Conservation (phyloP, 2,888 invertebrate species). For the Lobophora halterata region DNA sequence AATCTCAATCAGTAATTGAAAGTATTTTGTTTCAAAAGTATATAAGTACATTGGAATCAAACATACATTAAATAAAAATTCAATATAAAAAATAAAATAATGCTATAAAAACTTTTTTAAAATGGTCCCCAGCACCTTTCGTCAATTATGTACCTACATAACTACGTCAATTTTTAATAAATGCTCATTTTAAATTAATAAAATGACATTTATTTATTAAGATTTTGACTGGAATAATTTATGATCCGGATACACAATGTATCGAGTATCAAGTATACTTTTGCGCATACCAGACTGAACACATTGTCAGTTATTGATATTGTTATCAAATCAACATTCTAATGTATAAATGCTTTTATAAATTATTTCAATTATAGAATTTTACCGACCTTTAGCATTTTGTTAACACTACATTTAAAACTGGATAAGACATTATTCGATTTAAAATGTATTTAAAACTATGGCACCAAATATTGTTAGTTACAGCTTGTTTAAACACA, state of each 20-base stretch:
- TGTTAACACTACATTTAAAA: constrained; percentile 2
- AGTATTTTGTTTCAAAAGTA: neutral
- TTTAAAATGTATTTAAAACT: constrained; percentile 26
- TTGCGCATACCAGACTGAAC: too few species aligned
- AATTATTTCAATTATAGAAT: constrained; percentile 1
- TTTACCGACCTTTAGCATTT: neutral
- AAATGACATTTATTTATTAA: too few species aligned
- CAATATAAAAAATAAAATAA: constrained; percentile 3
- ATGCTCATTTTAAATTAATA: too few species aligned
- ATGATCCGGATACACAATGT: too few species aligned
- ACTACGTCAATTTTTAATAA: neutral
- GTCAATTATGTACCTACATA: neutral
- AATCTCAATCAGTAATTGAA: constrained; percentile 17
- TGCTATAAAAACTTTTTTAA: constrained; percentile 1
- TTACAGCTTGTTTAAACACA: constrained; percentile 29
- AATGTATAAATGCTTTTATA: constrained; percentile 5
- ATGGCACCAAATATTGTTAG: constrained; percentile 56
- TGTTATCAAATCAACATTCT: constrained; percentile 7
- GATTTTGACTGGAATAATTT: too few species aligned
- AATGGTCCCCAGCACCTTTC: neutral
- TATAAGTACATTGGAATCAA: constrained; percentile 19
- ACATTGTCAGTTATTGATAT: neutral
- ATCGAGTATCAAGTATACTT: too few species aligned
- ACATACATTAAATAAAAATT: constrained; percentile 9
- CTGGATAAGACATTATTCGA: constrained; percentile 7